Conservation (phyloP, 2,797 vertebrate genomes). For the Falco cherrug region DNA sequence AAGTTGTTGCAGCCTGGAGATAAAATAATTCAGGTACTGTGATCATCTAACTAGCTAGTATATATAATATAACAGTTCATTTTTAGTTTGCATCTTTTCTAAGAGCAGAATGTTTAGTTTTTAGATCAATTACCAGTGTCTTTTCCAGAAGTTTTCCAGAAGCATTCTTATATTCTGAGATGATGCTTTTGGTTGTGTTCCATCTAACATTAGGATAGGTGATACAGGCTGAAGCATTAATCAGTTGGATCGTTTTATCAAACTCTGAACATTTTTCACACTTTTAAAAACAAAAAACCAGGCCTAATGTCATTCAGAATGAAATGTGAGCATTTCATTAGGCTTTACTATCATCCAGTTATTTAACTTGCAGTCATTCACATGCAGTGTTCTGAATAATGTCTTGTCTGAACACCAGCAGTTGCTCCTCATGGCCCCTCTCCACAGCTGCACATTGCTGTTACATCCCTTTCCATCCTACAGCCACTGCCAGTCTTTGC, state of each 20-base stretch:
- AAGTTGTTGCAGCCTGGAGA: conserved; percentile 95
- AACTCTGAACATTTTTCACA: not conserved
- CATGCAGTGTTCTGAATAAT: not conserved
- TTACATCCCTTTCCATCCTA: not conserved
- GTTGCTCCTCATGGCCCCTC: not conserved
- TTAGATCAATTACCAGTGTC: not conserved
- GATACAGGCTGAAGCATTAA: not conserved
- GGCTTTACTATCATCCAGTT: not conserved
- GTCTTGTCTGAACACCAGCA: not conserved
- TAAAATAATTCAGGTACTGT: conserved; percentile 94
- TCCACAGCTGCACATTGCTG: not conserved
- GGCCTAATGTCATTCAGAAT: not conserved
- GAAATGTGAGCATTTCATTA: not conserved
- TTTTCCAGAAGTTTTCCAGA: not conserved
- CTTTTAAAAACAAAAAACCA: not conserved
- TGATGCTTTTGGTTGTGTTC: not conserved
- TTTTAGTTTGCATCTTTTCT: not conserved
- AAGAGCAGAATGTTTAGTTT: not conserved
- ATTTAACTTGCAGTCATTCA: not conserved
- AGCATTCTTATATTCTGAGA: not conserved
- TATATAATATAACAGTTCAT: not conserved
- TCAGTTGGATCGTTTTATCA: not conserved
- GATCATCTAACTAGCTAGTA: not conserved
- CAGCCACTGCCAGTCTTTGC: not conserved
- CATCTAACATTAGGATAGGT: not conserved